A percentile compares a stretch with the other conserved stretches of the same genome.
phyloP scores from a whole-genome alignment of 2,888 invertebrate genomes.

The Operophtera brumata region DNA sequence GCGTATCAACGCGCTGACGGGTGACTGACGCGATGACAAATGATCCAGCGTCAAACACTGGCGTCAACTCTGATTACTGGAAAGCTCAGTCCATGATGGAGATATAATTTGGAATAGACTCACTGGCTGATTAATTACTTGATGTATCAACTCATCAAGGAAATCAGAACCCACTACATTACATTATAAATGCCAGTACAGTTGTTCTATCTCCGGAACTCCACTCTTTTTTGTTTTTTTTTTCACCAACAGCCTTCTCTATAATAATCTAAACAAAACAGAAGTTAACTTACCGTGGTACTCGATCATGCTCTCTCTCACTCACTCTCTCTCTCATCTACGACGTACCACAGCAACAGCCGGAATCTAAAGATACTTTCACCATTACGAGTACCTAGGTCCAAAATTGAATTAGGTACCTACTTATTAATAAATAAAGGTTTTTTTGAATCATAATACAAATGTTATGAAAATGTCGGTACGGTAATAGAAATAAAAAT shows the following conservation, averaged over 20 bases:
- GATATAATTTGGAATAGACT: slow-evolving; percentile 14
- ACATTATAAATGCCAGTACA: background rate
- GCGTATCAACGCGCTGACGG: slow-evolving; percentile 65
- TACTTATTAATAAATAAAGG: no score
- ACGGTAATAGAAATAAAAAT: slow-evolving; percentile 33
- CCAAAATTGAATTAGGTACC: no score
- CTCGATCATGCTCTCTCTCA: no score
- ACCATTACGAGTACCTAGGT: no score
- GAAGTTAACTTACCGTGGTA: no score
- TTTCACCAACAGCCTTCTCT: no score
- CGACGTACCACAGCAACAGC: no score
- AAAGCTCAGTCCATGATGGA: slow-evolving; percentile 18
- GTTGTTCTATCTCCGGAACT: no score
- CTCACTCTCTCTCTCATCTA: no score
- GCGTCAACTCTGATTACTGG: slow-evolving; percentile 48
- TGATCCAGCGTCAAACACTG: slow-evolving; percentile 44
- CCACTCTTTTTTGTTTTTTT: no score
- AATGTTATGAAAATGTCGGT: background rate
- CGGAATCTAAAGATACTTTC: no score
- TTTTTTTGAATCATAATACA: no score
- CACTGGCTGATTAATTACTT: slow-evolving; percentile 16
- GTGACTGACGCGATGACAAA: slow-evolving; percentile 71
- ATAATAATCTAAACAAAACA: background rate
- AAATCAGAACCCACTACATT: background rate
- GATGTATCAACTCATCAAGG: background rate